A percentile compares a stretch with the other conserved stretches of the same genome.
These are phyloP conservation scores for Parasteatoda lunata DNA, from an alignment of 2,888 invertebrate species.

Conservation along the genomic window DNA sequence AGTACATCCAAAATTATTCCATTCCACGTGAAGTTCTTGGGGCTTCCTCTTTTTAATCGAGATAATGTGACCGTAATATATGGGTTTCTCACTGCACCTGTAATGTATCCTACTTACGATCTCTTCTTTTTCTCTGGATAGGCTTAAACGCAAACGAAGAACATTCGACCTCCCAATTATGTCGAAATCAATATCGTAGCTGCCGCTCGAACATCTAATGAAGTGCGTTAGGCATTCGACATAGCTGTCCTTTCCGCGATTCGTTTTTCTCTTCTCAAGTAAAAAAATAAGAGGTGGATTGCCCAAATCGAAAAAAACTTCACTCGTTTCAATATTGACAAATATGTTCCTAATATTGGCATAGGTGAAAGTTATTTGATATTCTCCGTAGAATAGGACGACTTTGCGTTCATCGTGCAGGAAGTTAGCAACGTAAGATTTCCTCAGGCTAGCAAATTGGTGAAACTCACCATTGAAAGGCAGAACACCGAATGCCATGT, in stretches of 20 bases:
- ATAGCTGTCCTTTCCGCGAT: not conserved
- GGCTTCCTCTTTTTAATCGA: conserved; percentile 8
- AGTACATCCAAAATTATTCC: conserved; percentile 20
- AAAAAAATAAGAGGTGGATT: conserved; percentile 38
- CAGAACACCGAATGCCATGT: conserved; percentile 27
- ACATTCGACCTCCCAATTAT: conserved; percentile 51
- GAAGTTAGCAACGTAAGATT: not conserved
- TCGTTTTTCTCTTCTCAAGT: not conserved
- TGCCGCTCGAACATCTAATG: too few species aligned
- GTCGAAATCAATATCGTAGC: conserved; percentile 6
- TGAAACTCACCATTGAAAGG: conserved; percentile 42
- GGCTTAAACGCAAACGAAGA: conserved; percentile 14
- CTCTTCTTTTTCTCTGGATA: conserved; percentile 3
- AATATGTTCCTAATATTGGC: conserved; percentile 43
- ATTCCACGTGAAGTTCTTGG: not conserved
- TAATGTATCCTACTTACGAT: conserved; percentile 47
- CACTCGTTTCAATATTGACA: conserved; percentile 19
- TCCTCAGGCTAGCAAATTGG: not conserved
- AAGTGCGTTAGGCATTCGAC: not conserved
- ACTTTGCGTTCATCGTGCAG: conserved; percentile 39
- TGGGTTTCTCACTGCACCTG: conserved; percentile 37
- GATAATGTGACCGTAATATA: conserved; percentile 28
- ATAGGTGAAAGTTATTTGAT: conserved; percentile 19
- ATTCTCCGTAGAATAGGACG: not conserved
- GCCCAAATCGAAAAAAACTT: conserved; percentile 53